phyloP scores from a whole-genome alignment of 2,797 vertebrate genomes.

The Hemitrygon akajei region DNA sequence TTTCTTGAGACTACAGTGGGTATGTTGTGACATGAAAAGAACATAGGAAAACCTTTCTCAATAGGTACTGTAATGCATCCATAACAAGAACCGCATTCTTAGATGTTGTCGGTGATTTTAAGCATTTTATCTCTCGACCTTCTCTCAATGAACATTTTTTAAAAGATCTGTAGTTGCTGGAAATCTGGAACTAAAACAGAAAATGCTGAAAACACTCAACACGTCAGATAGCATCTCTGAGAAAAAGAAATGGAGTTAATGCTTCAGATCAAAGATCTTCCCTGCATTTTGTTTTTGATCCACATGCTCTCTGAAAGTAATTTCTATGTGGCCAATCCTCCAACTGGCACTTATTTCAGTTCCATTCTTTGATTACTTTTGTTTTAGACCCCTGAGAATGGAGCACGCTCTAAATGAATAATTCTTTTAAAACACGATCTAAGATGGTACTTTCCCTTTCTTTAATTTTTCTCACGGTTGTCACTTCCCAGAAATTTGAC shows the following conservation, averaged over 20 bases:
- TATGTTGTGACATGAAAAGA: background rate
- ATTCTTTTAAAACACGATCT: background rate
- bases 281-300: too few relatives aligned
- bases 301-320: background rate
- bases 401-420: background rate
- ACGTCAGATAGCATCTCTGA: too few relatives aligned
- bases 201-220: too few relatives aligned
- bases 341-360: background rate
- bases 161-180: too few relatives aligned
- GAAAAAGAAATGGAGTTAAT: too few relatives aligned
- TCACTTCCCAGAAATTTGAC: slow-evolving; percentile 6
- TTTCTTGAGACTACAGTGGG: background rate
- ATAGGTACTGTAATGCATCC: background rate
- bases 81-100: background rate
- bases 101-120: background rate
- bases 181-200: too few relatives aligned
- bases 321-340: background rate
- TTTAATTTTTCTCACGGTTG: slow-evolving; percentile 26
- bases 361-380: background rate
- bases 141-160: too few relatives aligned
- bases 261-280: too few relatives aligned
- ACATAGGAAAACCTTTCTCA: background rate
- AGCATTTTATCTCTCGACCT: background rate
- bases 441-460: background rate
- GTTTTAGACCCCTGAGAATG: background rate